Conservation (phyloP, 2,113 vertebrate species). For the Aegotheles bennettii region DNA sequence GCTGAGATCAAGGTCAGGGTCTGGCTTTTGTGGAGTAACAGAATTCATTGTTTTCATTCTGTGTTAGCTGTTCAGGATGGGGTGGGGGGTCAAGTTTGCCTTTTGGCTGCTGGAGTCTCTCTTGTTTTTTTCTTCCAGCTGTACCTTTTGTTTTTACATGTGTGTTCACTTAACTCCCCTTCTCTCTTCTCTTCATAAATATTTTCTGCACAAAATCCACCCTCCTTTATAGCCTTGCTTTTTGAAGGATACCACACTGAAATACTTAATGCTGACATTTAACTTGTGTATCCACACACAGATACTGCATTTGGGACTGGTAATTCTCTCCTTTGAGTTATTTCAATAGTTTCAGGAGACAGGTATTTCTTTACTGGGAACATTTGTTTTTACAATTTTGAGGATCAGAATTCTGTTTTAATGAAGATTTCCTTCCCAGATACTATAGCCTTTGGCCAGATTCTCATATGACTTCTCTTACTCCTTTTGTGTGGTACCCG, state of each 20-base stretch:
- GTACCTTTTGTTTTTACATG: background rate
- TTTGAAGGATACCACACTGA: background rate
- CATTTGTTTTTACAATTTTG: background rate
- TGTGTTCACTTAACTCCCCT: background rate
- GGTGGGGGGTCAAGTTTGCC: background rate
- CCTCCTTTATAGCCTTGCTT: background rate
- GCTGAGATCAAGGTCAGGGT: background rate
- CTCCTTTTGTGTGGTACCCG: background rate
- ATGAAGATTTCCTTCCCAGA: background rate
- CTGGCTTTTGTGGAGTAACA: background rate
- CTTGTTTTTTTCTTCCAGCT: background rate
- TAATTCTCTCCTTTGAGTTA: background rate
- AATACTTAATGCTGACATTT: background rate
- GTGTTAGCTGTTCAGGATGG: background rate
- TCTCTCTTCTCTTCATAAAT: background rate
- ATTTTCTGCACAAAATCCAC: background rate
- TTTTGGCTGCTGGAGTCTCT: background rate
- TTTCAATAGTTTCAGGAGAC: background rate
- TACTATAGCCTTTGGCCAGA: background rate
- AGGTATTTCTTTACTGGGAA: background rate
- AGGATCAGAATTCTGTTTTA: background rate
- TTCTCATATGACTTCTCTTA: background rate
- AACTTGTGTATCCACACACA: background rate
- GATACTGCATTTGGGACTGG: background rate
- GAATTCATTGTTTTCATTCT: background rate